Base-by-base conservation (phyloP, 1,140 invertebrate genomes). In the Lithobius niger region DNA sequence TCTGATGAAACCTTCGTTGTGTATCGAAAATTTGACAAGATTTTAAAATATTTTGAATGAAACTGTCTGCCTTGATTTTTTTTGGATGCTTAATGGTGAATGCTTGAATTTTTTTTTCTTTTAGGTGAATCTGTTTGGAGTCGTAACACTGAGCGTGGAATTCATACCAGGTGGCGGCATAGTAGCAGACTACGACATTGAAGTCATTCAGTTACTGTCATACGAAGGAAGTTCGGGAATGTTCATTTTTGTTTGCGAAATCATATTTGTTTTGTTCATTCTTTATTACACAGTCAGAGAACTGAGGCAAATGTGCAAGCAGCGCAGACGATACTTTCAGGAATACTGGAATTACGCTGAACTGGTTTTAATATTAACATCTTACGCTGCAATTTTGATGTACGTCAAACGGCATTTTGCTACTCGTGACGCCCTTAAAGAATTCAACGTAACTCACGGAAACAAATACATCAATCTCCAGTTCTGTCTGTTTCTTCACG, bases 381-480 rank as follows among this genome's bases (percentile, higher is more conserved):
- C 71, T 18, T 65, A 71, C 19, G 57, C 62, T 1, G 67, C 62
- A 15, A 65, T 74, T 22, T 64, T 65, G 22, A 64, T 75, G 24
- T 74, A 71, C 58, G 66, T 74, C 54, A 71, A 72, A 53, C 61
- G 69, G 6, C 53, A 69, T 18, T 47, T 72, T 24, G 60, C 65
- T 2, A 69, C 68, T 16, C 63, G 66, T 16, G 48, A 57, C 19
- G 64, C 73, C 18, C 64, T 72, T 4, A 57, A 62, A 4, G 60
- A 58, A 4, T 78, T 78, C 58, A 68, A 66, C 27, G 61, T 66
- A 22, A 71, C 71, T 10, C 62, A 71, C 36, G 76, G 76, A 3
- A 74, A 75, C 56, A 67, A 65, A 2, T 77, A 77, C 61, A 69
- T 77, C 51, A 75, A 74, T 49, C 69, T 77, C 52, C 70, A 75